Evolutionary conservation across 2,113 vertebrate genomes (phyloP), one percentile per base, ranked within the genome.

Genomic region (Engystomops pustulosus): DNA sequence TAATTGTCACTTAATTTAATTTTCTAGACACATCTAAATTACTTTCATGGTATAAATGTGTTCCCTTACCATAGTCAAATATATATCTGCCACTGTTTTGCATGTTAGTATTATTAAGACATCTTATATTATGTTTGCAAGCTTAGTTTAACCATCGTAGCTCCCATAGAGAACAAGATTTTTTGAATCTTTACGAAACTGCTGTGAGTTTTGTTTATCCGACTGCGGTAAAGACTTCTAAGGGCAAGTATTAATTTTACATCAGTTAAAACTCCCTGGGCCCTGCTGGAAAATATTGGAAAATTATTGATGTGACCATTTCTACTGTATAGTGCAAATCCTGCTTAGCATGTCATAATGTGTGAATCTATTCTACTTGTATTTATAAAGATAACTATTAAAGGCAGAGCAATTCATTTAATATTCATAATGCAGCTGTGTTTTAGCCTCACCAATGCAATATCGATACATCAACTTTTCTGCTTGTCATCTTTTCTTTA

Each of bases 401-500:
- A 58, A 77, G 53, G 6, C 34, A 58, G n/a, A 77, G 32, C 20
- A 77, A 58, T 58, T 77, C 49, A 77, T 77, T 77, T 77, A 77
- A 58, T 58, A 77, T 77, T 77, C 32, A 58, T 77, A 58, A 58
- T 38, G 75, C 49, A 77, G 75, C 75, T 77, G 75, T 77, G 74
- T 58, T 77, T 58, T 77, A 58, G 25, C 51, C 75, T 77, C 23
- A 77, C 32, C 53, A 30, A 60, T 9, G 6, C 75, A 58, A 77
- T 60, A 77, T 38, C 4, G 25, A 51, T 58, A 38, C 51, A 77
- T 77, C 23, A 77, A 58, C 75, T 62, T 62, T 79, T 62, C 58
- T 79, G 49, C 38, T 25, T 79, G 77, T 79, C 77, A 79, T 79
- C 23, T 62, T 62, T 79, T 79, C 77, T 65, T 79, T 79, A 41